Base-by-base conservation (phyloP, 1,140 invertebrate species). In the Meteorus sp. region DNA sequence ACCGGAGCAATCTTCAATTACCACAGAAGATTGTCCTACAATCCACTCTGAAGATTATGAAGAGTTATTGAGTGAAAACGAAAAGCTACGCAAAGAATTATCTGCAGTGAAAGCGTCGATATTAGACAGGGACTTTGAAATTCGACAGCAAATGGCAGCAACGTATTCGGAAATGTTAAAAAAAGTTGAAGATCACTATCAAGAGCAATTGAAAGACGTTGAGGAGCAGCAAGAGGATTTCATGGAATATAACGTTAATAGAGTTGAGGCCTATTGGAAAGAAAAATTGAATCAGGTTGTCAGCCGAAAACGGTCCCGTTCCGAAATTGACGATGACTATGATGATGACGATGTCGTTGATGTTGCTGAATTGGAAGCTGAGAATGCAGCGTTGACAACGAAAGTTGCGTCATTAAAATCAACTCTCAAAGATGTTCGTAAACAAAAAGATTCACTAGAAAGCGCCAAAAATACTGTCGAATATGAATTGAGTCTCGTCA, bases 131-230 rank as follows among this genome's bases (percentile, higher is more conserved):
- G 78, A 80, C 53, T 31, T 76, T 7, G 44, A 73, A 59, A 79
- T 67, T 33, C 75, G 78, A 0, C 60, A 74, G 7, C 77, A 80
- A 70, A 63, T 80, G 65, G 57, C 70, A 0, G 63, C 71, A 4
- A 70, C 64, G 47, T 77, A 74, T 17, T 60, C 59, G 11, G 57
- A 62, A 35, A 75, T 77, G 61, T 72, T 80, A 52, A 64, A 70
- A 8, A 62, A 69, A 22, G 37, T 73, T 23, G 74, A 79, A 56
- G 7, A 20, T 0, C 59, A 75, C 50, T 74, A 71, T 64, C 72
- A 70, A 48, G 65, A 71, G 62, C 70, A 68, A 23, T 61, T 79
- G n/a, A 55, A 62, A 39, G 65, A 76, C 25, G 65, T 76, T 3
- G 74, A 79, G 64, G 62, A 58, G 3, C 65, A 72, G 45, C 69